Evolutionary conservation across 2,888 invertebrate genomes (phyloP).

Genomic region (Drosophila maculinotata): DNA sequence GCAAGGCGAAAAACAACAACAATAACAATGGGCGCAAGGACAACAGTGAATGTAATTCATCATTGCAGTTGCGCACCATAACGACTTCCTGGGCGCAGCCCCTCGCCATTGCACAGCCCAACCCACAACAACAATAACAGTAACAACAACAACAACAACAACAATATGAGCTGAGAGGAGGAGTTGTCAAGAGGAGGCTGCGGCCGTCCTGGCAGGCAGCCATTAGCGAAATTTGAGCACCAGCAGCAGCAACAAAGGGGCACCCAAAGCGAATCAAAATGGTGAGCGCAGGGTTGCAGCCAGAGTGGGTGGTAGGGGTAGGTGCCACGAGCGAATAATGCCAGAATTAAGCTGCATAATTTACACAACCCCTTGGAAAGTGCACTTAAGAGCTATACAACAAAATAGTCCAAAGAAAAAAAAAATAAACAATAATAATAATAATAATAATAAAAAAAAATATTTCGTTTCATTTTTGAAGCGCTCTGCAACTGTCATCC

Average conservation of each 20-base stretch:
- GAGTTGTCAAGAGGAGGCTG: constrained; percentile 38
- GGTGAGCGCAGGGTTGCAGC: constrained; percentile 50
- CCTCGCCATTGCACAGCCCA: constrained; percentile 34
- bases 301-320: constrained; percentile 1
- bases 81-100: constrained; percentile 74
- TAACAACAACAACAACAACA: constrained; percentile 16
- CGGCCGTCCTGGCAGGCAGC: constrained; percentile 73
- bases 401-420: constrained; percentile 29
- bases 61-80: constrained; percentile 79
- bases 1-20: constrained; percentile 9
- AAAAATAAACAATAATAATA: constrained; percentile 42
- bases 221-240: constrained; percentile 80
- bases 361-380: constrained; percentile 74
- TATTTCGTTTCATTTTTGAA: constrained; percentile 41
- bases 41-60: constrained; percentile 69
- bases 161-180: not conserved
- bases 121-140: constrained; percentile 32
- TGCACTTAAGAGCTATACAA: constrained; percentile 67
- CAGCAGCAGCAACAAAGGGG: constrained; percentile 47
- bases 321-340: constrained; percentile 44
- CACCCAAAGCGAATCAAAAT: constrained; percentile 75
- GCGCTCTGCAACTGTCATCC: constrained; percentile 18
- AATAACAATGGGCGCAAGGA: constrained; percentile 13
- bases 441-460: constrained; percentile 34
- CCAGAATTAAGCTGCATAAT: constrained; percentile 79